Percentiles rank a stretch among this genome's conserved stretches.
phyloP scores from a whole-genome alignment of 2,113 vertebrate genomes.

The Bubo bubo region DNA sequence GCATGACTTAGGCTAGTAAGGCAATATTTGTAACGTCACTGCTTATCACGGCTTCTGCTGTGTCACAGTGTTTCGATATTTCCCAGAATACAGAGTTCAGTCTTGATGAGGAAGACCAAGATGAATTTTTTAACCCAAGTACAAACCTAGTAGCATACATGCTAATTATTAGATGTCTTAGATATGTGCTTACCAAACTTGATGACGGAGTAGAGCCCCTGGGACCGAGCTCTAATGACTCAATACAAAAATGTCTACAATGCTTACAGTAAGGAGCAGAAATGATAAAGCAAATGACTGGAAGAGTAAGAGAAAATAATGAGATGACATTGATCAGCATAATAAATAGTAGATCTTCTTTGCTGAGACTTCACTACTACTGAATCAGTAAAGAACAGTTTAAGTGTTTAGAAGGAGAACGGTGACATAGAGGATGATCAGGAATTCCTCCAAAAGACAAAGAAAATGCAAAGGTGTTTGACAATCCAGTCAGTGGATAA shows the following conservation, averaged over 20 bases:
- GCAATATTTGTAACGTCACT: neutral
- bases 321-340: neutral
- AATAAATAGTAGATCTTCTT: neutral
- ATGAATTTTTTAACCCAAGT: neutral
- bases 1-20: neutral
- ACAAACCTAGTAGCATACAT: neutral
- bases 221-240: neutral
- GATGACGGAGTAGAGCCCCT: neutral
- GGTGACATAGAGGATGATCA: neutral
- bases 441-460: neutral
- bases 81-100: neutral
- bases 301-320: neutral
- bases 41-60: neutral
- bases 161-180: neutral
- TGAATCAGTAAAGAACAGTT: neutral
- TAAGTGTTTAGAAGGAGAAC: neutral
- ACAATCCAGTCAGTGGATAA: neutral
- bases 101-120: neutral
- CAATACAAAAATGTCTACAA: neutral
- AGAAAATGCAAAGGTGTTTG: neutral
- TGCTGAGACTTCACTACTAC: neutral
- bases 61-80: rapidly evolving
- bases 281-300: neutral
- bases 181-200: neutral
- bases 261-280: neutral